Evolutionary conservation across 2,888 invertebrate genomes (phyloP).

Genomic region (Anorthoa munda): DNA sequence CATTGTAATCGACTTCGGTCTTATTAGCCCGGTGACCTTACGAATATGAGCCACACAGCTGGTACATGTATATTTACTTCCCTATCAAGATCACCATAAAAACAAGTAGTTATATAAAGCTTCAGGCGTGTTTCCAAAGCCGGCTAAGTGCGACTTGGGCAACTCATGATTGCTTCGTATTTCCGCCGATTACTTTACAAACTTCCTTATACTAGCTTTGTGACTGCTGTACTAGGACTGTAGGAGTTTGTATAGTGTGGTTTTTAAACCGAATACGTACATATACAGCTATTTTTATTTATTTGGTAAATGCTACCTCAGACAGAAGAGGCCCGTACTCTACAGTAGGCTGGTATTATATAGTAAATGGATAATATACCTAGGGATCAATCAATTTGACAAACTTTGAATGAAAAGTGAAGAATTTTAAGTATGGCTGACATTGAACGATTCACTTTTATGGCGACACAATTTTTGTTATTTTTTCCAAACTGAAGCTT

Average conservation of each 20-base stretch:
- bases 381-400: background rate
- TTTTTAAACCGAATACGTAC: background rate
- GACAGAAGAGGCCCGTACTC: no score
- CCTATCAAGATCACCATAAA: constrained; percentile 22
- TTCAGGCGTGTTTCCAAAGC: constrained; percentile 29
- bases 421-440: background rate
- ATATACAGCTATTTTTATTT: background rate
- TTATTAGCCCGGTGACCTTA: constrained; percentile 23
- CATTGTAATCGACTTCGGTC: background rate
- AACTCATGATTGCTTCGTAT: constrained; percentile 66
- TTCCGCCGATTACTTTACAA: constrained; percentile 62
- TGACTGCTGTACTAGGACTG: constrained; percentile 1
- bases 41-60: background rate
- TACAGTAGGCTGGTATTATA: no score
- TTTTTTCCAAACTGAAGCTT: background rate
- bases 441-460: no score
- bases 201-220: constrained; percentile 43
- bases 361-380: no score
- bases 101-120: constrained; percentile 10
- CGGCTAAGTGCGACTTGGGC: constrained; percentile 45
- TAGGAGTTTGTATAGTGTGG: background rate
- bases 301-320: background rate
- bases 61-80: constrained; percentile 41
- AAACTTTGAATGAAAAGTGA: background rate
- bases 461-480: background rate